phyloP scores from a whole-genome alignment of 2,113 vertebrate species.

The Pomatorhinus ruficollis region DNA sequence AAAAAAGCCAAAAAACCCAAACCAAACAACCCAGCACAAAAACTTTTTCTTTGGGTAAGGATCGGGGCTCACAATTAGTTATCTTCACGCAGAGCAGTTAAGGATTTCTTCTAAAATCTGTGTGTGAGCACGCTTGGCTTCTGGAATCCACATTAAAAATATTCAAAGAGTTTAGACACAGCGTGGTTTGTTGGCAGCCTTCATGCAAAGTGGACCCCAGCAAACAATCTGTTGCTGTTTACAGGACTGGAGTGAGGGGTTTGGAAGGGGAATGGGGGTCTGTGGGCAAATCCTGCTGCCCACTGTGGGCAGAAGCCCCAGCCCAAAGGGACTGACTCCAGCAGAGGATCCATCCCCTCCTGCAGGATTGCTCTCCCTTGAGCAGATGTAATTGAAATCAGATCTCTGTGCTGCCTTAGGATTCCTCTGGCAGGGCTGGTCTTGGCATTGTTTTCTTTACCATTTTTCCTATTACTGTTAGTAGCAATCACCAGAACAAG shows the following conservation, averaged over 20 bases:
- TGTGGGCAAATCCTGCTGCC: not conserved
- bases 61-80: not conserved
- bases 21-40: not conserved
- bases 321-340: not conserved
- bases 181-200: not conserved
- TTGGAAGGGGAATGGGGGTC: not conserved
- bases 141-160: constrained; percentile 21
- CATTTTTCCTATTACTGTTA: constrained; percentile 56
- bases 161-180: not conserved
- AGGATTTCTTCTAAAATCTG: not conserved
- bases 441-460: constrained; percentile 56
- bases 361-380: not conserved
- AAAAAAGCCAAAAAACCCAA: not conserved
- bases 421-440: not conserved
- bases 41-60: constrained; percentile 1
- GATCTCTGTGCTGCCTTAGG: not conserved
- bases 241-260: not conserved
- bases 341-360: not conserved
- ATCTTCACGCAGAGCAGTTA: not conserved
- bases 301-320: not conserved
- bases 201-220: not conserved
- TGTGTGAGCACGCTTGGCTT: not conserved
- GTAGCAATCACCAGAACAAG: constrained; percentile 58
- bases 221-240: constrained; percentile 1
- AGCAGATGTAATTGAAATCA: constrained; percentile 62